Conservation (phyloP, 1,140 invertebrate genomes). For the Hetaerina americana region DNA sequence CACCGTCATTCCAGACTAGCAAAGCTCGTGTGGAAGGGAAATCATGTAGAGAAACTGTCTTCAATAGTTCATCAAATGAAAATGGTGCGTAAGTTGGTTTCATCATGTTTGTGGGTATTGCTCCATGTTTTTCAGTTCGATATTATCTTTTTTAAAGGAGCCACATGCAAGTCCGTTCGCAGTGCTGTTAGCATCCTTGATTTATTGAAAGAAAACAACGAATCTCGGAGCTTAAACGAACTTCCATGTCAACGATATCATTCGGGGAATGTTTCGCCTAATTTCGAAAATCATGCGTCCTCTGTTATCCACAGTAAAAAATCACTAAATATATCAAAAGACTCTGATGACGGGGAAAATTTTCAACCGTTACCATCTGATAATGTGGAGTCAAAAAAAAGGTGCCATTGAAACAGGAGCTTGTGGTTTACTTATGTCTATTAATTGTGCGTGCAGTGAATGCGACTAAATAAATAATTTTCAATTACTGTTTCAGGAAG, state of each 20-base stretch:
- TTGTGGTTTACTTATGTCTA: not conserved
- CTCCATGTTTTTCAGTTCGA: not conserved
- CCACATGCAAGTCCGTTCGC: not conserved
- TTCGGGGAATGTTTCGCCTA: not conserved
- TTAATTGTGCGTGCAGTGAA: not conserved
- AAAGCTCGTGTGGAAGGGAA: not conserved
- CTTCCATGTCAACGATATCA: not conserved
- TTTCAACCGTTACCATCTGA: no score
- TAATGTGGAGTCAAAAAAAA: not conserved
- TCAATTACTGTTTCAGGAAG: conserved; percentile 17
- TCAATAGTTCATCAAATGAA: no score
- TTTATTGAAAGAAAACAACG: not conserved
- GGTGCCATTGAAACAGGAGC: not conserved
- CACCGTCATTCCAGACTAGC: not conserved
- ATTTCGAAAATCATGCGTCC: not conserved
- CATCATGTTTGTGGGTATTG: not conserved
- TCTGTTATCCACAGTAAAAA: not conserved
- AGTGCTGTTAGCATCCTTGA: not conserved
- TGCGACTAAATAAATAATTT: not conserved
- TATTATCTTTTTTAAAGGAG: not conserved
- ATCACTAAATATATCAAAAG: not conserved
- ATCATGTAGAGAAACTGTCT: not conserved
- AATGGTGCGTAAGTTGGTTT: not conserved
- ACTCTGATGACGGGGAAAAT: not conserved
- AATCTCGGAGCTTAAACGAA: not conserved